A percentile compares a stretch with the other conserved stretches of the same genome.
These are phyloP conservation scores for Portunus trituberculatus DNA, from an alignment of 1,140 invertebrate genomes.

Conservation along the genomic window DNA sequence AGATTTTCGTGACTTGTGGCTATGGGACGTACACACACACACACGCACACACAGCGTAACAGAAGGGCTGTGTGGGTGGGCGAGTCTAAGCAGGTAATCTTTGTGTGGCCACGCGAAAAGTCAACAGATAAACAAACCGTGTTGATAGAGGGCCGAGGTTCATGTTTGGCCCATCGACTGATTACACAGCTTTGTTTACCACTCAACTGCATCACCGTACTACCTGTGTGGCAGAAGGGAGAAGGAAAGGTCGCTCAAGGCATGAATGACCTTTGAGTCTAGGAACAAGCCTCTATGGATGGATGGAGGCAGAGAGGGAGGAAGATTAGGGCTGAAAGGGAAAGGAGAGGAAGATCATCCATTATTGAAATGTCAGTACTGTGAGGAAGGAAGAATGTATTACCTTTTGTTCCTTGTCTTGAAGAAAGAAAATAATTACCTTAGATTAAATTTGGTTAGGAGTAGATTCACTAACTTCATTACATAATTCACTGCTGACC, in stretches of 20 bases:
- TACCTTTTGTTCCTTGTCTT: too few species aligned
- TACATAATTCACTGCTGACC: too few species aligned
- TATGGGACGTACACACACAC: neutral
- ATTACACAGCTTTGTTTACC: neutral
- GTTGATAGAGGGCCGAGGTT: neutral
- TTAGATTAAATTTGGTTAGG: too few species aligned
- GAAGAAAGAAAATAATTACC: too few species aligned
- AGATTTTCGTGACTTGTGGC: too few species aligned
- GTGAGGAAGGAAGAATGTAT: too few species aligned
- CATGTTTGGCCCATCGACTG: neutral
- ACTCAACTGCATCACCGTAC: neutral
- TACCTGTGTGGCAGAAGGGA: neutral
- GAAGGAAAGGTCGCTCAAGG: too few species aligned
- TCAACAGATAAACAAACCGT: neutral
- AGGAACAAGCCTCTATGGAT: neutral
- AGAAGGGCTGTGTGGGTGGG: neutral
- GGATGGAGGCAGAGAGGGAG: neutral
- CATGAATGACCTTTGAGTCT: too few species aligned
- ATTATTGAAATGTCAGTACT: too few species aligned
- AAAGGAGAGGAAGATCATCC: neutral
- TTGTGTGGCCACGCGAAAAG: neutral
- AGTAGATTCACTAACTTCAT: too few species aligned
- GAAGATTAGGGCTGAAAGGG: too few species aligned
- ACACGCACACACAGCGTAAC: neutral
- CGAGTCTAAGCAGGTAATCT: neutral